These are phyloP conservation scores for Ochropacha duplaris DNA, from an alignment of 2,888 invertebrate genomes.

Conservation along the genomic window DNA sequence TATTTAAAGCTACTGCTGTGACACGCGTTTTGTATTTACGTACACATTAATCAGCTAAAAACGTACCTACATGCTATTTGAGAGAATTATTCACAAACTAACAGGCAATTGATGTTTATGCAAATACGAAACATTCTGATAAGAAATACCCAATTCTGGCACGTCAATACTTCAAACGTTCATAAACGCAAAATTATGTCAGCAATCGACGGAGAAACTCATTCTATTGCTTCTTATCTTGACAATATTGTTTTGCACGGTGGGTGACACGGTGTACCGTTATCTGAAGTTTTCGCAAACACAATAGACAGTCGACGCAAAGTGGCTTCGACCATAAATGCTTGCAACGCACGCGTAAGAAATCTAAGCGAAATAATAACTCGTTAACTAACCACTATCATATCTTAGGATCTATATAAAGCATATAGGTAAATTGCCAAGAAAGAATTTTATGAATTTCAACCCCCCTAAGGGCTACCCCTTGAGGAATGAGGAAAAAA, in stretches of 20 bases:
- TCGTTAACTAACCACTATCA: too few species aligned
- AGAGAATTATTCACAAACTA: background rate
- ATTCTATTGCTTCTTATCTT: conserved; percentile 19
- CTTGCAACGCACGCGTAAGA: conserved; percentile 23
- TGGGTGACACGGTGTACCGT: conserved; percentile 22
- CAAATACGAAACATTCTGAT: background rate
- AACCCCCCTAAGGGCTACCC: too few species aligned
- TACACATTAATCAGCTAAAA: conserved; percentile 19
- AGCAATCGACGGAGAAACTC: conserved; percentile 10
- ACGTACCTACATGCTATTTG: background rate
- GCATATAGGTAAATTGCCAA: too few species aligned
- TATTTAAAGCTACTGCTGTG: conserved; percentile 15
- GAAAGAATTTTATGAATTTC: too few species aligned
- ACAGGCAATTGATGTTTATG: background rate
- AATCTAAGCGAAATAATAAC: too few species aligned
- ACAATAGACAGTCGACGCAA: conserved; percentile 29
- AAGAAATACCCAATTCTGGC: background rate
- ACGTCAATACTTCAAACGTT: conserved; percentile 1
- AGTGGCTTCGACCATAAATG: conserved; percentile 28
- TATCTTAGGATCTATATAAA: too few species aligned
- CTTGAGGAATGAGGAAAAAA: too few species aligned
- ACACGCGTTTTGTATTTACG: conserved; percentile 20
- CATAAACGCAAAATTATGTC: background rate
- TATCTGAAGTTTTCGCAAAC: conserved; percentile 32
- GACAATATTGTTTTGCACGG: conserved; percentile 18